phyloP scores from a whole-genome alignment of 2,888 invertebrate species.

The Blastobasis lacticolella region DNA sequence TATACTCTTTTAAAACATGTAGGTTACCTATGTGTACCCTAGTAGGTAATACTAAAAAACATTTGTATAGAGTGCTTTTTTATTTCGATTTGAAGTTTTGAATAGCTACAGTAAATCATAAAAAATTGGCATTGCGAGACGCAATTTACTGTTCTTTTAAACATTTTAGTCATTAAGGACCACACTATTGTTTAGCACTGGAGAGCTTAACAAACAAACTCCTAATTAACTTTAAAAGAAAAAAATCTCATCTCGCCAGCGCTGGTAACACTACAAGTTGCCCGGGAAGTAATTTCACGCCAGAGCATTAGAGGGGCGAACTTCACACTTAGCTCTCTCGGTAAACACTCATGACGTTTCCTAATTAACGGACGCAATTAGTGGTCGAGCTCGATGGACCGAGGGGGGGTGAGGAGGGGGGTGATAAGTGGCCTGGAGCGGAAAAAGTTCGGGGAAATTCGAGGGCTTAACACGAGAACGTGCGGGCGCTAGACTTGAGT shows the following conservation, averaged over 20 bases:
- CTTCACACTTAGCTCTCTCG: conserved; percentile 71
- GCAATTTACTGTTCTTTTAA: too few relatives aligned
- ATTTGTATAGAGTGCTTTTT: too few relatives aligned
- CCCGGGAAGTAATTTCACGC: conserved; percentile 67
- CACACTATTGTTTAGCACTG: too few relatives aligned
- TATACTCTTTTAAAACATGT: too few relatives aligned
- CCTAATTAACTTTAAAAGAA: too few relatives aligned
- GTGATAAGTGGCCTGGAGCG: conserved; percentile 64
- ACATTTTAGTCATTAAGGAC: too few relatives aligned
- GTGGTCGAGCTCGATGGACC: conserved; percentile 64
- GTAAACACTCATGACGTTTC: conserved; percentile 75
- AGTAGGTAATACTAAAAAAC: too few relatives aligned
- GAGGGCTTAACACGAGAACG: conserved; percentile 52
- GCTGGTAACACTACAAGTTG: not conserved
- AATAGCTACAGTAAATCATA: too few relatives aligned
- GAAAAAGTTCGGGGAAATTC: conserved; percentile 67
- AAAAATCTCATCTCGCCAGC: not conserved
- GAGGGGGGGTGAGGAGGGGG: conserved; percentile 33
- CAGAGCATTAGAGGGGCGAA: conserved; percentile 60
- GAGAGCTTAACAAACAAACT: too few relatives aligned
- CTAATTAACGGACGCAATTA: conserved; percentile 75
- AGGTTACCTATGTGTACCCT: too few relatives aligned
- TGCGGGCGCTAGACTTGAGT: conserved; percentile 28
- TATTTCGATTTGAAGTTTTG: too few relatives aligned
- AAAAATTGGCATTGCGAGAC: too few relatives aligned